Base-by-base conservation (phyloP, 2,888 invertebrate species). In the Erebia aethiops region DNA sequence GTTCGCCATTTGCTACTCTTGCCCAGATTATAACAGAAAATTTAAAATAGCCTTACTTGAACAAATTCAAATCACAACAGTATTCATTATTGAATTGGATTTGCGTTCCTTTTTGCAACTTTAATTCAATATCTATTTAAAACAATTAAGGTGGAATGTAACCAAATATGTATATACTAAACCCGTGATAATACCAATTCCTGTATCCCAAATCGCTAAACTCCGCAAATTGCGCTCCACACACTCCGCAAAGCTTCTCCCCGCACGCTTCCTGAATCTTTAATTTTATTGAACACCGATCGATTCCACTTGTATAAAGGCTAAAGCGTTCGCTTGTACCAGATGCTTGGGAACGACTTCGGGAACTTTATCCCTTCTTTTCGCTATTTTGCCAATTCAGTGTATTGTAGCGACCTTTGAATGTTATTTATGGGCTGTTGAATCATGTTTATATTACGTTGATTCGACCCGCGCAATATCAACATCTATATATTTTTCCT, bases 231-330 rank as follows among this genome's bases (percentile, higher is more conserved):
- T 80, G 51, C 7, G 60, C 77, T 80, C 69, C 68, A 72, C 71
- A 72, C 73, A 75, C 75, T 78, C 73, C 61, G 76, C 71, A 79
- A 35, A 82, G 81, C 82, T 81, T 81, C 77, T 79, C 82, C 77
- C 78, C 77, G 82, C 82, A 88, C 88, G 89, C 84, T 84, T 80
- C 79, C 82, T 88, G 89, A 89, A 90, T 89, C 81, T 79, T 88
- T 89, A 89, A 90, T 90, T 87, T 87, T 86, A 89, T 89, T 84
- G 87, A 86, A 89, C 87, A 87, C 83, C 85, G 81, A 88, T 89
- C 86, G 87, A 86, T 84, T 81, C 80, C 79, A 80, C 79, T 81
- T 78, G 70, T 72, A 72, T 70, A 71, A 7, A 35, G 35, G 35
- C 35, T 35, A 35, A 66, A 74, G 76, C 74, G 74, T 76, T 72